Evolutionary conservation across 2,888 invertebrate species (phyloP).

Genomic region (Caenorhabditis sp.): DNA sequence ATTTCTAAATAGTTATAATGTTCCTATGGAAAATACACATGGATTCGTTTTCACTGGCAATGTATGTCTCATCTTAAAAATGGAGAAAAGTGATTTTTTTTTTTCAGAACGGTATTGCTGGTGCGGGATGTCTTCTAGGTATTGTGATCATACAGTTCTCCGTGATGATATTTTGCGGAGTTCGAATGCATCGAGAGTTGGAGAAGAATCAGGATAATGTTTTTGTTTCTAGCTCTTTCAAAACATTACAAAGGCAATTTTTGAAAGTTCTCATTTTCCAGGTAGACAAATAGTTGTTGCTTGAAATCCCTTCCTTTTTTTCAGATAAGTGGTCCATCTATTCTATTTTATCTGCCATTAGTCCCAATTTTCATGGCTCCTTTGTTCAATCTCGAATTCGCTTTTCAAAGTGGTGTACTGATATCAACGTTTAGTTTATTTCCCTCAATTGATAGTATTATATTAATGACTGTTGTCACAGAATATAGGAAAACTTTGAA

Average conservation of each 20-base stretch:
- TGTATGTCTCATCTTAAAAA: neutral
- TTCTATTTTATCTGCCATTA: neutral
- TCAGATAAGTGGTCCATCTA: neutral
- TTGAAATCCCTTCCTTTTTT: neutral
- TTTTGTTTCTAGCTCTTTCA: neutral
- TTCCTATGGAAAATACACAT: neutral
- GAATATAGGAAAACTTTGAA: neutral
- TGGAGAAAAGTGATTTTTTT: neutral
- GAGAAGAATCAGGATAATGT: neutral
- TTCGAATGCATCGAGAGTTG: neutral
- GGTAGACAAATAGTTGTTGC: neutral
- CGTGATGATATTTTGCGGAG: neutral
- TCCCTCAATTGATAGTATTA: neutral
- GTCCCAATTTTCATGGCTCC: neutral
- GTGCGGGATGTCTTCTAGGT: neutral
- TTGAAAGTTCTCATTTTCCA: neutral
- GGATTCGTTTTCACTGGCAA: neutral
- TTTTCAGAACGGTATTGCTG: neutral
- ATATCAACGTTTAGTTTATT: neutral
- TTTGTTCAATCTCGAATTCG: neutral
- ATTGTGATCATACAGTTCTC: neutral
- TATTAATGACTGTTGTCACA: neutral
- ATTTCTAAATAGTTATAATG: neutral
- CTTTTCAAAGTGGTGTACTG: neutral
- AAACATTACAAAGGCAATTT: neutral